These are phyloP conservation scores for Coilia nasus DNA, from an alignment of 2,797 vertebrate species.

Conservation along the genomic window DNA sequence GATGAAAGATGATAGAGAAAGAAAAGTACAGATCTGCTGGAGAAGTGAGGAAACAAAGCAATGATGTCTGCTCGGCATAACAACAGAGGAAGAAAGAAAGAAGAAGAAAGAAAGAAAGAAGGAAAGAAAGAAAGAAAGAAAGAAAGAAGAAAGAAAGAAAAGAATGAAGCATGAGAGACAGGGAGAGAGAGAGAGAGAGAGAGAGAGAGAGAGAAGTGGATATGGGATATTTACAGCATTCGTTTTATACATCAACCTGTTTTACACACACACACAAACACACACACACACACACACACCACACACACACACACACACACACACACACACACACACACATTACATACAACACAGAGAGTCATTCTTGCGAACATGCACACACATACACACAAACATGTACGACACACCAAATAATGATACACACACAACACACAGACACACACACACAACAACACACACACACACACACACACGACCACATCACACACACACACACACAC, in stretches of 20 bases:
- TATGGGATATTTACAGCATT: background rate
- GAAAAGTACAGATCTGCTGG: slow-evolving; percentile 25
- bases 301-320: background rate
- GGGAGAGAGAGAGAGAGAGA: background rate
- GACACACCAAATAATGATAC: background rate
- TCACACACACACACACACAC: slow-evolving; percentile 11
- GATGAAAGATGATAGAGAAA: slow-evolving; percentile 32
- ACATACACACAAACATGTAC: slow-evolving; percentile 2
- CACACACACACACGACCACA: slow-evolving; percentile 13
- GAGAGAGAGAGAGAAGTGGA: background rate
- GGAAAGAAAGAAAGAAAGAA: too few species aligned
- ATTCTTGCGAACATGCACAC: background rate
- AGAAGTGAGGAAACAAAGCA: slow-evolving; percentile 25
- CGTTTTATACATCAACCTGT: background rate
- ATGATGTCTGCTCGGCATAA: background rate
- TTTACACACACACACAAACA: background rate
- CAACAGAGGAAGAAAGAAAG: too few species aligned
- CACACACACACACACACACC: slow-evolving; percentile 5
- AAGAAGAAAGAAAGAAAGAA: too few species aligned
- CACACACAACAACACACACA: background rate
- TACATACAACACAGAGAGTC: too few species aligned
- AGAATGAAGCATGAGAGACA: too few species aligned
- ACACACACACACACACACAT: background rate
- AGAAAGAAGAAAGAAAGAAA: too few species aligned
- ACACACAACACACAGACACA: background rate